Base-by-base conservation (phyloP, 2,113 vertebrate species). In the Genyomyrus donnyi region DNA sequence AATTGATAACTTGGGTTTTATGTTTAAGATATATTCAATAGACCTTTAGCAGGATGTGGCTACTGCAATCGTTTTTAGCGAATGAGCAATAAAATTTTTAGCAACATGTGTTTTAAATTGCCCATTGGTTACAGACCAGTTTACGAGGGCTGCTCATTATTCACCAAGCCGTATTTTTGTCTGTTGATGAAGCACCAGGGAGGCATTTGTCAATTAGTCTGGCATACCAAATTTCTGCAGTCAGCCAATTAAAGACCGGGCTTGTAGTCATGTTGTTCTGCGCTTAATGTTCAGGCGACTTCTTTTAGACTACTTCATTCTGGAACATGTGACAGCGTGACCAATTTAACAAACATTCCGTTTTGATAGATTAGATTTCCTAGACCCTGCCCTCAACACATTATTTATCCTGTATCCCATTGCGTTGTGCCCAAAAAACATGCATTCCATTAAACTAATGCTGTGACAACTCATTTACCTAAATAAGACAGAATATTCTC, bases 61-160 rank as follows among this genome's bases (percentile, higher is more conserved):
- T 83, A 31, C 70, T 13, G 31, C 88, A 53, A 42, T 50, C n/a
- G 19, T 56, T 35, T 35, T 87, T 53, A 42, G 74, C 1, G 50
- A 89, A 24, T 74, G 49, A 10, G 74, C 88, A 84, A 50, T 83
- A 95, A 93, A 96, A 94, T 92, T 93, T 94, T 91, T 93, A 95
- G 94, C 93, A 95, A 94, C 95, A 95, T 94, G 91, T 96, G 95
- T 95, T 96, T 96, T 92, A 95, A 96, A 96, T 96, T 96, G 95
- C 91, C 94, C 95, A 94, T 95, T 95, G 93, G 94, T 96, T 95
- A 95, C 95, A 96, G 95, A 95, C 94, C 90, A 92, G 91, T 95
- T 96, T 95, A 97, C 94, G 93, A 96, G 95, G 70, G 90, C 92
- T 91, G 93, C 94, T 94, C 93, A 92, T 95, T 95, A 96, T 96